These are phyloP conservation scores for Antheraea yamamai DNA, from an alignment of 2,888 invertebrate genomes.

Conservation along the genomic window DNA sequence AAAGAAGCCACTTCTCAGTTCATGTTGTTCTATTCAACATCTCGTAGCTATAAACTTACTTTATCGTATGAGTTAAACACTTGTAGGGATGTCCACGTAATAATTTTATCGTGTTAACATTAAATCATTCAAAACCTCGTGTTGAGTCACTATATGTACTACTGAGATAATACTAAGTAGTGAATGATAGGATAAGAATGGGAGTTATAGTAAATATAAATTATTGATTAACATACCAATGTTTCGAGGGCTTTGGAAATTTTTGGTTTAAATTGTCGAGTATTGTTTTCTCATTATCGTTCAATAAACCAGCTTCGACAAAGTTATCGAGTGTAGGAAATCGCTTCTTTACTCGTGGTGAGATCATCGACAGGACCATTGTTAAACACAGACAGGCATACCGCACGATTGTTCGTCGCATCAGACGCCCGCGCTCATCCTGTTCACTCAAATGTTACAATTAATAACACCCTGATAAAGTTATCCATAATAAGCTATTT, in stretches of 20 bases:
- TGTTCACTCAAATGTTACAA: constrained; percentile 51
- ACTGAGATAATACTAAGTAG: not conserved
- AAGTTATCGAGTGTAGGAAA: constrained; percentile 92
- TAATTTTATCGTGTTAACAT: not conserved
- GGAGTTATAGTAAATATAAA: not conserved
- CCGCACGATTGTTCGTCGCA: constrained; percentile 91
- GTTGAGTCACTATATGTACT: not conserved
- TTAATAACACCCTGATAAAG: constrained; percentile 29
- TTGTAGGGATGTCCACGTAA: not conserved
- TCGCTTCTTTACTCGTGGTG: constrained; percentile 93
- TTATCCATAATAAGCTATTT: not conserved
- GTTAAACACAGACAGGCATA: constrained; percentile 94
- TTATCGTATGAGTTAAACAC: not conserved
- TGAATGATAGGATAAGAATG: not conserved
- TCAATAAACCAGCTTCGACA: constrained; percentile 91
- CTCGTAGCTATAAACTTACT: not conserved
- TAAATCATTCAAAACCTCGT: not conserved
- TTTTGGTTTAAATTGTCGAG: constrained; percentile 89
- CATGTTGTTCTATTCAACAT: not conserved
- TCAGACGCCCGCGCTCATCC: constrained; percentile 91
- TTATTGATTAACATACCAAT: constrained; percentile 83
- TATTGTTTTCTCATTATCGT: constrained; percentile 90
- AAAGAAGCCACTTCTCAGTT: not conserved
- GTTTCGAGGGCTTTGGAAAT: constrained; percentile 92
- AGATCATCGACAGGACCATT: constrained; percentile 92